Base-by-base conservation (phyloP, 1,140 invertebrate genomes). In the Hycleus cichorii region DNA sequence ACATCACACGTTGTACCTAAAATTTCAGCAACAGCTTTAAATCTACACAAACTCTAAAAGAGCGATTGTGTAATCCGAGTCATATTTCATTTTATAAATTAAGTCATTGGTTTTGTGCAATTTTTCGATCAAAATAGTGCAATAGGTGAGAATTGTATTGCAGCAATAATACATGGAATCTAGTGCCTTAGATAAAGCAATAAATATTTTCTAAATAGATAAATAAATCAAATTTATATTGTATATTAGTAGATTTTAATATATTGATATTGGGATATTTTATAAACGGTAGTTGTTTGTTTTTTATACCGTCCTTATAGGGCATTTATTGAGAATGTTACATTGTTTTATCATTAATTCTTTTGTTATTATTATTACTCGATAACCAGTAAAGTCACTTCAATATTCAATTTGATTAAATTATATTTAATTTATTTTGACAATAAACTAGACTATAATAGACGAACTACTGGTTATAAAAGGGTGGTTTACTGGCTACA, bases 101-200 rank as follows among this genome's bases (percentile, higher is more conserved):
- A 32, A 32, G 32, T 32, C 32, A 32, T 5, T 18, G 18, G 18
- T 18, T 32, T 32, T 32, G 32, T 32, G 32, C 32, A 32, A 32
- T 32, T 32, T 18, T 18, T 32, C 32, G 32, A 32, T 32, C 32
- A 7, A 32, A 18, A 32, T 7, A 32, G 32, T 32, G 32, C 32
- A 32, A 32, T 32, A 32, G 32, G 4, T 32, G 32, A 32, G 2
- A 46, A 53, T 26, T 10, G 18, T 38, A 25, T 53, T 43, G 11
- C 43, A 53, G 51, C 51, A 53, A 53, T 53, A 53, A 46, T 25
- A 32, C 11, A 40, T 43, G 12, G 42, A 52, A 32, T 7, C 24
- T 32, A 32, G 58, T 59, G 58, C 58, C 58, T 59, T 59, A 32
- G 40, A 43, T 42, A 38, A 59, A 59, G 50, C 50, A 59, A 59